Evolutionary conservation across 1,140 invertebrate species (phyloP), one percentile per base, ranked within the genome.

Genomic region (Riptortus pedestris): DNA sequence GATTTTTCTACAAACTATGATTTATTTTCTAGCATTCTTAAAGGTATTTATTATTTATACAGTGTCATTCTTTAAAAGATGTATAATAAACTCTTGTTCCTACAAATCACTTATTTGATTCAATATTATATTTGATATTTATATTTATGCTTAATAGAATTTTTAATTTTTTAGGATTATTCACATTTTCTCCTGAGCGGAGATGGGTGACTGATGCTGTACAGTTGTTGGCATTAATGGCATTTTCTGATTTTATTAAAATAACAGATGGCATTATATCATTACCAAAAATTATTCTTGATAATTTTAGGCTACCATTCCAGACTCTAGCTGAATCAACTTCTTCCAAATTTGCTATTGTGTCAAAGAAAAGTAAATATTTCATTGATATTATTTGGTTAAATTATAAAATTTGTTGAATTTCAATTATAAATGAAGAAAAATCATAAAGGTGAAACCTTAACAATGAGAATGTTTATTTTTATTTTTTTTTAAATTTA

Each of bases 131-230:
- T n/a, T n/a, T n/a, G n/a, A n/a, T n/a, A n/a, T n/a, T n/a, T n/a
- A n/a, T n/a, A n/a, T n/a, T n/a, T n/a, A n/a, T n/a, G n/a, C n/a
- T n/a, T n/a, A n/a, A n/a, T n/a, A n/a, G n/a, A n/a, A n/a, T n/a
- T n/a, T n/a, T n/a, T n/a, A n/a, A 24, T 55, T 18, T 66, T 59
- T 61, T 63, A 80, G 80, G 76, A 48, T 63, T 82, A 28, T 79
- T 81, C 70, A 66, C 81, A 52, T 81, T 78, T 74, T 75, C 75
- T 62, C 77, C 77, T 31, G 79, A 81, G 59, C 76, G 79, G 67
- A 71, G 72, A 47, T 65, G 79, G 22, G 76, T 74, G 67, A 68
- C 71, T 12, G 78, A 81, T 70, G 75, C 69, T 1, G 71, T 74
- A 14, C 73, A 75, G 38, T 67, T 82, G 16, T 65, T 81, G 3